Evolutionary conservation across 2,888 invertebrate genomes (phyloP), one percentile per base, ranked within the genome.

Genomic region (Unio delphinus): DNA sequence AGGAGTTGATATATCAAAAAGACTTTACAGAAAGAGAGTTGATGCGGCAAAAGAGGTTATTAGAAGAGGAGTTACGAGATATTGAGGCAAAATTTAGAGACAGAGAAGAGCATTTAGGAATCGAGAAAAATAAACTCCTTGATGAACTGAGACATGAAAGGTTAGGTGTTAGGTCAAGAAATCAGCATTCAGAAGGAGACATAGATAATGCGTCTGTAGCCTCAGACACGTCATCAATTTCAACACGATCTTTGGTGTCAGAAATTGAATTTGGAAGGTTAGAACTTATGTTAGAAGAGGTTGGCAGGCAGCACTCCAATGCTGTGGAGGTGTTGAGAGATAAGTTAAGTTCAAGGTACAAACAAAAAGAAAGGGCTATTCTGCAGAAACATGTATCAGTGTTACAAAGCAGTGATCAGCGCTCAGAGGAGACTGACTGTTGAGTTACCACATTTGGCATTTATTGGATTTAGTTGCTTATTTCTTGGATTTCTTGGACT

Each of bases 1-100:
- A 88, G 66, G 84, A 86, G 61, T 70, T 83, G 1, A 74, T 86
- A 26, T 76, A 83, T 62, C 79, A 86, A 66, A 86, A 86, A 67
- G 85, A 86, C 61, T 57, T 78, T 61, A 83, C 82, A 55, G 86
- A 88, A 69, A 79, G 80, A 63, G 82, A 86, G 65, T 72, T 87
- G 23, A 82, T 83, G 83, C 77, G 79, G 60, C 85, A 87, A 68
- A 87, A 86, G 65, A 74, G 85, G 18, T 67, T 84, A 8, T 74
- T 86, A 55, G 85, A 88, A 61, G 80, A 84, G 67, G 86, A 87
- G 63, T 70, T 88, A 23, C 64, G 74, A 54, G 82, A 84, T 63
- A 84, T 87, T 15, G 86, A 86, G 66, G 70, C 77, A 1, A 83
- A 81, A 68, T 79, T 87, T 61, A 74, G 74, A 62, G 86, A 86